Evolutionary conservation across 2,797 vertebrate genomes (phyloP), one percentile per base, ranked within the genome.

Genomic region (Micromesistius poutassou): DNA sequence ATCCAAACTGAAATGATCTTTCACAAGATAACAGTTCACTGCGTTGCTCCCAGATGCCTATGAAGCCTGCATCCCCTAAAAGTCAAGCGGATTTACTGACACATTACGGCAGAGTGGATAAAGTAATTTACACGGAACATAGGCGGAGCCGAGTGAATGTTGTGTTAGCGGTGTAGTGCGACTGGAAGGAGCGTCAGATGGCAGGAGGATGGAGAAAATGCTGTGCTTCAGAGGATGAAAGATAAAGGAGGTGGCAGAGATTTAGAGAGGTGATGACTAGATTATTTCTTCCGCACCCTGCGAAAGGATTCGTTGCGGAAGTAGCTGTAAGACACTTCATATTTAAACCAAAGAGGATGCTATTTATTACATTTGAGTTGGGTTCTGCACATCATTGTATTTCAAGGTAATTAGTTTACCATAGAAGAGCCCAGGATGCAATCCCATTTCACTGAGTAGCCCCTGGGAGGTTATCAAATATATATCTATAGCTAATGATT

Each of bases 131-230:
- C 50, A 55, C 19, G 22, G 19, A 55, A 55, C 22, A 0, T 7
- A n/a, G 22, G 2, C 50, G 2, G 5, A 55, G 22, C 50, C 22
- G 22, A n/a, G 22, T 1, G 22, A 6, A 55, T 19, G 50, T 55
- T 55, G 50, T 40, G 74, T 30, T 62, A 36, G 31, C 30, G 12
- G 22, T 70, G 22, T 73, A 22, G 72, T 62, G 7, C 55, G 62
- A 68, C 62, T 68, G 2, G 36, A 76, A 73, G 28, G 71, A 76
- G 46, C 78, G 81, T 82, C 76, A 71, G 42, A 71, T 75, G 75
- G 78, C 81, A 31, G 31, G 78, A 82, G 80, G 66, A 85, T 84
- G 82, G 74, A 82, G 78, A 84, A 85, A 85, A 83, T 72, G 22
- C 76, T 71, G 35, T 19, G 42, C 22, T 78, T 46, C 76, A 36